Evolutionary conservation across 2,888 invertebrate species (phyloP).

Genomic region (Aspidiotus destructor): DNA sequence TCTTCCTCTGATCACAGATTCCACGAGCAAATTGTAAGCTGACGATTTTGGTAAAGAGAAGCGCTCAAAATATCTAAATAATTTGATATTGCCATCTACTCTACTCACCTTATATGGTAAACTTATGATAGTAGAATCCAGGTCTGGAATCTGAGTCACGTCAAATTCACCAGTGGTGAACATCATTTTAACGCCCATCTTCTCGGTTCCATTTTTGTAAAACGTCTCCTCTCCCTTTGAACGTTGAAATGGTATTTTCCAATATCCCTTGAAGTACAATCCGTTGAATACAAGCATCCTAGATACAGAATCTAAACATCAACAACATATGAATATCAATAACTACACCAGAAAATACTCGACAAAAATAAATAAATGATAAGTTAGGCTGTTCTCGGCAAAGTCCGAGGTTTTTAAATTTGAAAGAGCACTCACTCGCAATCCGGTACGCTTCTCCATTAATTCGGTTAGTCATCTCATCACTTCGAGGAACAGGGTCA

Average conservation of each 20-base stretch:
- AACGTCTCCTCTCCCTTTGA: constrained; percentile 35
- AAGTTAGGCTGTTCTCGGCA: background rate
- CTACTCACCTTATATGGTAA: constrained; percentile 39
- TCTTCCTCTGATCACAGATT: no score
- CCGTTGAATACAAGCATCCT: constrained; percentile 40
- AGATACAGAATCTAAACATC: constrained; percentile 32
- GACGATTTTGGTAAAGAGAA: no score
- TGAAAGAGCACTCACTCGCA: no score
- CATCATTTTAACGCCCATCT: constrained; percentile 37
- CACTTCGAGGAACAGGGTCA: constrained; percentile 8
- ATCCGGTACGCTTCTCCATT: no score
- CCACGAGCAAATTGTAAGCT: no score
- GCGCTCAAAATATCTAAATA: no score
- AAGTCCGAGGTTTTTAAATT: background rate
- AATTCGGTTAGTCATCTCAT: constrained; percentile 1
- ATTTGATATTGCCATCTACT: background rate
- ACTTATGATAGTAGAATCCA: constrained; percentile 38
- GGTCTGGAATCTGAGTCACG: constrained; percentile 37
- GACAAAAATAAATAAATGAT: background rate
- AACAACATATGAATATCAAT: background rate
- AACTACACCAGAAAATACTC: background rate
- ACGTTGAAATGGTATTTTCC: constrained; percentile 38
- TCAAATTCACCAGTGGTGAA: constrained; percentile 37
- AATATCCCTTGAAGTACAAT: constrained; percentile 40
- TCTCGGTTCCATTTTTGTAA: constrained; percentile 35